Evolutionary conservation across 2,797 vertebrate genomes (phyloP), one percentile per base, ranked within the genome.

Genomic region (Mastacembelus armatus): DNA sequence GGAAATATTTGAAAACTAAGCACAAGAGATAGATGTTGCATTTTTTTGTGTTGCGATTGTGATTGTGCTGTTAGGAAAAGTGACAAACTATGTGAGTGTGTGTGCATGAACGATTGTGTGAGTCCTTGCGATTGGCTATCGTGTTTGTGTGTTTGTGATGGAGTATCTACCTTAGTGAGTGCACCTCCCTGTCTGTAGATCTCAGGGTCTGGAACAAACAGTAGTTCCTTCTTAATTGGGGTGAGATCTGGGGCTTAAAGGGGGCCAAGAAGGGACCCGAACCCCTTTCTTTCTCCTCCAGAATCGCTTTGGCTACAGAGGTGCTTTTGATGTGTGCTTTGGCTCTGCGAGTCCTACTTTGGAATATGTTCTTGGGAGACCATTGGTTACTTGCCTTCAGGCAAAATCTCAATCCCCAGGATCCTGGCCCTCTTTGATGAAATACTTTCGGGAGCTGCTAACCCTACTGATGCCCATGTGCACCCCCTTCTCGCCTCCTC

Each of bases 321-420:
- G 86, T 83, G 90, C 92, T 91, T 94, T 94, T 94, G 94, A 94
- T 92, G 92, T 94, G 92, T 93, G 92, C 92, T 94, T 94, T 94
- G 92, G 92, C 91, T 92, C 90, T 92, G 88, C 74, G 76, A 92
- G 91, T 93, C 90, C 87, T 88, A 90, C 93, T 93, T 92, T 93
- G 92, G 93, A 94, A 90, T 91, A 92, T 93, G 92, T 94, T 92
- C 94, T 94, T 94, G 93, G 92, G 93, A 94, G 93, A 94, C 91
- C 92, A 78, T 71, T 84, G 92, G 92, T 92, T 92, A 93, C 93
- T 93, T 90, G 93, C 94, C 94, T 92, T 77, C 84, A 91, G 94
- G 93, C 93, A 88, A 87, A 93, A 93, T 92, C 92, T 91, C 93
- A 93, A 94, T 94, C 93, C 93, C 91, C 80, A 79, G 88, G 92